phyloP scores from a whole-genome alignment of 2,797 vertebrate species.

The Lindbergichthys nudifrons region DNA sequence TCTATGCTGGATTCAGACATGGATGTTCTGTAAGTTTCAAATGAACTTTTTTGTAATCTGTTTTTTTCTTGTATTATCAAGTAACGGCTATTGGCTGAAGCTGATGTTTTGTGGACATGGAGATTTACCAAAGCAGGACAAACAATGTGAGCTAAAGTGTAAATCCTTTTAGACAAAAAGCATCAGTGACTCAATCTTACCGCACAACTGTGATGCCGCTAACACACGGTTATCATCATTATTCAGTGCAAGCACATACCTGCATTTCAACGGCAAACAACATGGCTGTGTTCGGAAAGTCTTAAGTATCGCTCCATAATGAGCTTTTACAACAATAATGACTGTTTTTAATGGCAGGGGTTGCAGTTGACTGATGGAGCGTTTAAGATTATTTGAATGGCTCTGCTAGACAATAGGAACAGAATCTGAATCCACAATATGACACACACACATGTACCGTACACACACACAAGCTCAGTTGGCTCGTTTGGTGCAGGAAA shows the following conservation, averaged over 20 bases:
- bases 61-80: background rate
- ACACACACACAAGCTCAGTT: constrained; percentile 15
- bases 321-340: background rate
- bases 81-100: constrained; percentile 22
- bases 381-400: constrained; percentile 42
- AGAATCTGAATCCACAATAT: constrained; percentile 30
- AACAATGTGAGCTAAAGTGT: constrained; percentile 20
- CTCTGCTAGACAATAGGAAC: constrained; percentile 12
- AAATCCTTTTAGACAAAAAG: constrained; percentile 37
- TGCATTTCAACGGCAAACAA: constrained; percentile 20
- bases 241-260: constrained; percentile 26
- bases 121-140: constrained; percentile 26
- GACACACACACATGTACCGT: constrained; percentile 12
- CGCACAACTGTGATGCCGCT: constrained; percentile 14
- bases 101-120: constrained; percentile 1
- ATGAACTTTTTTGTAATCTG: background rate
- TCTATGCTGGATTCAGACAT: background rate
- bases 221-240: constrained; percentile 30
- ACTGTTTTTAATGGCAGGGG: constrained; percentile 17
- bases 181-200: constrained; percentile 29
- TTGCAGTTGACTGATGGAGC: background rate
- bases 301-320: background rate
- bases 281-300: background rate
- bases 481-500: constrained; percentile 64
- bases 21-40: background rate